These are phyloP conservation scores for Ibycter americanus DNA, from an alignment of 2,797 vertebrate species.

Conservation along the genomic window DNA sequence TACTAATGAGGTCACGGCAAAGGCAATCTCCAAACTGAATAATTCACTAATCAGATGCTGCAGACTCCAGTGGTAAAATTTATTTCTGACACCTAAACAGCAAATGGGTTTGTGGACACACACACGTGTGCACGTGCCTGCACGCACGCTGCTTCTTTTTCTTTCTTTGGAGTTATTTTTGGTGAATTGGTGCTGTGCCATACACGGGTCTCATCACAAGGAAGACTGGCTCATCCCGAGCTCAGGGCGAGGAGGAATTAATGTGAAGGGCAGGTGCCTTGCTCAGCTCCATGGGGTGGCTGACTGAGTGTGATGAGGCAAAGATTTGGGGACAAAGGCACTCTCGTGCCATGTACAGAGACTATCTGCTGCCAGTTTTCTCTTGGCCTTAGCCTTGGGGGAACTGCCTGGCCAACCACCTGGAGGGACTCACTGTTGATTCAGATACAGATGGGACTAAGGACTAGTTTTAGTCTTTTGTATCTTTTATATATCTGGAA, in stretches of 20 bases:
- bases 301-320: neutral
- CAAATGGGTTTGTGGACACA: constrained; percentile 76
- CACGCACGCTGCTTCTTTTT: neutral
- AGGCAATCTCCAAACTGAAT: constrained; percentile 83
- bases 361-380: neutral
- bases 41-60: constrained; percentile 86
- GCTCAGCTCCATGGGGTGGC: neutral
- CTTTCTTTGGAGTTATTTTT: constrained; percentile 56
- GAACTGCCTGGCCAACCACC: neutral
- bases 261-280: neutral
- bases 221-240: neutral
- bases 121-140: neutral
- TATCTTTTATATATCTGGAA: neutral
- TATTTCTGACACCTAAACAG: constrained; percentile 84
- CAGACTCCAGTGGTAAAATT: constrained; percentile 85
- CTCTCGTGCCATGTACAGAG: rapidly evolving
- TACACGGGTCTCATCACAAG: constrained; percentile 1
- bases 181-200: constrained; percentile 44
- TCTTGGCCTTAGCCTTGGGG: neutral
- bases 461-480: neutral
- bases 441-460: neutral
- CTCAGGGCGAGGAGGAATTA: neutral
- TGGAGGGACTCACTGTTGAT: neutral
- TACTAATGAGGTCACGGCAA: constrained; percentile 86
- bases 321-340: neutral